Base-by-base conservation (phyloP, 2,113 vertebrate genomes). In the Alces alces region DNA sequence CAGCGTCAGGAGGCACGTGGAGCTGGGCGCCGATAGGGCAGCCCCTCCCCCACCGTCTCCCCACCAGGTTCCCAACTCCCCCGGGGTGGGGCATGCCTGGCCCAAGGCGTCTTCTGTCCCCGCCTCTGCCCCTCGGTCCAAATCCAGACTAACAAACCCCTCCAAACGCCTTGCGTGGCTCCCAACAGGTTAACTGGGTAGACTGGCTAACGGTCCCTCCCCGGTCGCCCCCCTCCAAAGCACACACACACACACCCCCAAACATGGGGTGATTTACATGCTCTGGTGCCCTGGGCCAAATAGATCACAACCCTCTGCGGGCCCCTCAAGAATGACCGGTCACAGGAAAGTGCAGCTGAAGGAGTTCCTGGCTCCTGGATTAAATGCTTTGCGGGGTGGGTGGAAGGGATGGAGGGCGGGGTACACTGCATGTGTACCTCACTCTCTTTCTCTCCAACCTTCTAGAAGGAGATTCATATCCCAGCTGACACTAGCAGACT, bases 381-480 rank as follows among this genome's bases (percentile, higher is more conserved):
- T 70, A 94, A 88, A 39, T 25, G 66, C 50, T 43, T 3, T 58
- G 12, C 23, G 28, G 16, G n/a, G n/a, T 3, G 1, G 10, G 21
- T 2, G 4, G 12, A 64, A 15, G 3, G 27, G 11, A 64, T 8
- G 19, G 47, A 66, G 15, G 57, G 23, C 4, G 0, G 36, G 27
- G 19, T 43, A 54, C 58, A 66, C 28, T 58, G 36, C 52, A n/a
- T n/a, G 0, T 43, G 2, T 13, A 4, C 21, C 39, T 57, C 7
- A 52, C 28, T 83, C 33, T 25, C 28, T 30, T 79, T 39, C 23
- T 45, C 21, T 16, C 27, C 61, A 47, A 5, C 30, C 39, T 64
- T 94, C 89, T 86, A 55, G 64, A 93, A 91, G 70, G 54, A 93
- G 55, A 36, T 47, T 64, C 76, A 85, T 88, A 45, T 95, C 61